These are phyloP conservation scores for Dicroscelio sp. DNA, from an alignment of 2,888 invertebrate species.

Conservation along the genomic window DNA sequence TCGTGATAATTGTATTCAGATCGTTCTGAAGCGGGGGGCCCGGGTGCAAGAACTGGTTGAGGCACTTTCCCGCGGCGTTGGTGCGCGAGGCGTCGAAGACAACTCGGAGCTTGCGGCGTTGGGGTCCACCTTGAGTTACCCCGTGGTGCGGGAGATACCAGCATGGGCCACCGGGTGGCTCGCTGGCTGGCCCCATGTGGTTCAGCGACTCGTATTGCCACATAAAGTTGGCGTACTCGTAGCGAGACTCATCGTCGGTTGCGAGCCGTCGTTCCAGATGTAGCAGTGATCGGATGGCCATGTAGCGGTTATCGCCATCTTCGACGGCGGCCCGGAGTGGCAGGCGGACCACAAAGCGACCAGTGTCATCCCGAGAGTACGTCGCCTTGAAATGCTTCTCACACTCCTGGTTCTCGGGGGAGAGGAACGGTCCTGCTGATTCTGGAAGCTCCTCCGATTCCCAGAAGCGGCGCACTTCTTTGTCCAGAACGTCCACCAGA, in stretches of 20 bases:
- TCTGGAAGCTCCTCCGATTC: conserved; percentile 2
- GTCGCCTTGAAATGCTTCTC: neutral
- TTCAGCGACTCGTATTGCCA: neutral
- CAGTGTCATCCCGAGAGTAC: neutral
- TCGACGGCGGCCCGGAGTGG: neutral
- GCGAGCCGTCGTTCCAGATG: neutral
- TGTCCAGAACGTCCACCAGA: neutral
- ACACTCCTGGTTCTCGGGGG: neutral
- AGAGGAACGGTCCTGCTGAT: neutral
- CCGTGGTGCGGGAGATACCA: conserved; percentile 50
- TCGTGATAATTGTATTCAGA: conserved; percentile 7
- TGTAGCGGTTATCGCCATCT: neutral
- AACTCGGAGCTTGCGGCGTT: conserved; percentile 43
- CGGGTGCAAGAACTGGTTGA: conserved; percentile 42
- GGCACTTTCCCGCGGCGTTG: conserved; percentile 32
- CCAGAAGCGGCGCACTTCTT: neutral
- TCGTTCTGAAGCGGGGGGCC: conserved; percentile 48
- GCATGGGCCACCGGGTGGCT: neutral
- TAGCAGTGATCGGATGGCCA: neutral
- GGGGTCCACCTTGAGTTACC: neutral
- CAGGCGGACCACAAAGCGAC: conserved; percentile 16
- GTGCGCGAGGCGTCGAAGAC: conserved; percentile 54
- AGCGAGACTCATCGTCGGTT: neutral
- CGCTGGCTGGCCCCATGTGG: neutral
- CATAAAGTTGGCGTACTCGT: neutral